Conservation (phyloP, 2,113 vertebrate genomes). For the Todiramphus saurophagus region DNA sequence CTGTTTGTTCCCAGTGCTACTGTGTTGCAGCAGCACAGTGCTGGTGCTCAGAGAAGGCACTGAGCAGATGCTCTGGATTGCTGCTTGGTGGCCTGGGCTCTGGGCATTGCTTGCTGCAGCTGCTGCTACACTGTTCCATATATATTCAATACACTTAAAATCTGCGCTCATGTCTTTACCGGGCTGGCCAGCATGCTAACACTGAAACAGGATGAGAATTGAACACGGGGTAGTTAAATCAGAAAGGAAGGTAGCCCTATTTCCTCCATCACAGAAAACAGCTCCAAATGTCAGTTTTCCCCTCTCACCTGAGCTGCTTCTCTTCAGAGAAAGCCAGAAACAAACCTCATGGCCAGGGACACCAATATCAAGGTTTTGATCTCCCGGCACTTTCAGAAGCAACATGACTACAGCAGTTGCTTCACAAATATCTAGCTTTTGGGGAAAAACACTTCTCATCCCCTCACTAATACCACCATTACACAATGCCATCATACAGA, state of each 20-base stretch:
- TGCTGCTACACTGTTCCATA: not conserved
- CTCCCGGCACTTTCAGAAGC: not conserved
- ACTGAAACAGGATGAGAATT: not conserved
- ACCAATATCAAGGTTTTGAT: fast-evolving
- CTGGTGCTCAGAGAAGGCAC: not conserved
- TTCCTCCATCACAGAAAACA: not conserved
- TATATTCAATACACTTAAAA: not conserved
- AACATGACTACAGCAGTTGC: not conserved
- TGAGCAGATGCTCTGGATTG: not conserved
- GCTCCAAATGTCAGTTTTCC: not conserved
- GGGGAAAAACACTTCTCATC: not conserved
- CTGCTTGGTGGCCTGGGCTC: not conserved
- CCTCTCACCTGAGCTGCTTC: not conserved
- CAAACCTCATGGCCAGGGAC: not conserved
- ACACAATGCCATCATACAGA: not conserved
- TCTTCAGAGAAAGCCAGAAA: not conserved
- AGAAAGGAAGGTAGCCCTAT: not conserved
- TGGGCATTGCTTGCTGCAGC: not conserved
- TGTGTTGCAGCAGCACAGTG: not conserved
- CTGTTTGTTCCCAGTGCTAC: not conserved
- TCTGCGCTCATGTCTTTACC: not conserved
- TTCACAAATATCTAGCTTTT: not conserved
- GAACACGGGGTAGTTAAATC: not conserved
- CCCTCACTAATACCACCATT: not conserved
- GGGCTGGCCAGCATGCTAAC: not conserved